phyloP scores from a whole-genome alignment of 2,113 vertebrate genomes.

The Sisor rabdophorus region DNA sequence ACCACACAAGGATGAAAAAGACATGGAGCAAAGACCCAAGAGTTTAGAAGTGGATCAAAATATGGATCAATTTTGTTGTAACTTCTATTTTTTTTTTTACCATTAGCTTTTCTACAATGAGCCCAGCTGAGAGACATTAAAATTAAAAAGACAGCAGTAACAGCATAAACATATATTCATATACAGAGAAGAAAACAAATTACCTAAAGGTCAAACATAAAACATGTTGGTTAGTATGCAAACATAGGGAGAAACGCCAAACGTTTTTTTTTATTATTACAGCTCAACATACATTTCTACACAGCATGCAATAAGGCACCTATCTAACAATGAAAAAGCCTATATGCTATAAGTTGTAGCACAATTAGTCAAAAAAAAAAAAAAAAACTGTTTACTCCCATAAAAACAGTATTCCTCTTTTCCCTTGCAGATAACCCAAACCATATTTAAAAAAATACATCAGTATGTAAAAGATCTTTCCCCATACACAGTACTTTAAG shows the following conservation, averaged over 20 bases:
- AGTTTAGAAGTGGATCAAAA: slow-evolving; percentile 62
- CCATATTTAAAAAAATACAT: slow-evolving; percentile 76
- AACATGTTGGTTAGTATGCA: slow-evolving; percentile 70
- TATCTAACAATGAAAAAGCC: slow-evolving; percentile 78
- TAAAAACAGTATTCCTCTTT: slow-evolving; percentile 69
- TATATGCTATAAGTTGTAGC: slow-evolving; percentile 76
- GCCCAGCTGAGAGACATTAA: slow-evolving; percentile 62
- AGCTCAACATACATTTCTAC: slow-evolving; percentile 75
- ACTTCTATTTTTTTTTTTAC: slow-evolving; percentile 50
- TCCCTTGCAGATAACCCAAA: slow-evolving; percentile 73
- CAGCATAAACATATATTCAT: slow-evolving; percentile 70
- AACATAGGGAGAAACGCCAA: slow-evolving; percentile 65
- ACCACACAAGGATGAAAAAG: slow-evolving; percentile 68
- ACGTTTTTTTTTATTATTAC: slow-evolving; percentile 64
- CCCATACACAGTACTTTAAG: slow-evolving; percentile 69
- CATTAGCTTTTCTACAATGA: slow-evolving; percentile 61
- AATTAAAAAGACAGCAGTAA: slow-evolving; percentile 69
- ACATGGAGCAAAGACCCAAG: slow-evolving; percentile 68
- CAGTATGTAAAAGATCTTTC: slow-evolving; percentile 73
- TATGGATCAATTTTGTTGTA: slow-evolving; percentile 68
- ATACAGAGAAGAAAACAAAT: slow-evolving; percentile 66
- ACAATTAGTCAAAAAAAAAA: slow-evolving; percentile 68
- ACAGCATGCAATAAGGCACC: slow-evolving; percentile 81
- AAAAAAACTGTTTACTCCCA: slow-evolving; percentile 68
- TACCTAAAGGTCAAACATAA: slow-evolving; percentile 68